A percentile compares a stretch with the other conserved stretches of the same genome.
phyloP scores from a whole-genome alignment of 2,797 vertebrate species.

The Denticeps clupeoides region DNA sequence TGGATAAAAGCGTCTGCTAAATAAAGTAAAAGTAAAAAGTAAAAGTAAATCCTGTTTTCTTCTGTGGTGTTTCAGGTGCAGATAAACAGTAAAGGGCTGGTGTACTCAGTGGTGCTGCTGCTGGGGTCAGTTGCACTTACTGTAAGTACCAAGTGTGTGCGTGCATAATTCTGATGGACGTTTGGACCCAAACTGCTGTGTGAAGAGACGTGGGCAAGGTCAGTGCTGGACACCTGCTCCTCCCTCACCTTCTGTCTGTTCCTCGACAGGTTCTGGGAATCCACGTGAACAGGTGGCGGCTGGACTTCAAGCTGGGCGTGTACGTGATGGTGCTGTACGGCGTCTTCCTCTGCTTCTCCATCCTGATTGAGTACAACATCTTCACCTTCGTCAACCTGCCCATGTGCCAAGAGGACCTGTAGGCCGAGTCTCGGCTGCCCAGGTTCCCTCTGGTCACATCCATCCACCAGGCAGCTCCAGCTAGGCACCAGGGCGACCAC shows the following conservation, averaged over 20 bases:
- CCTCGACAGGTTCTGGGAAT: conserved; percentile 80
- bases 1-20: too few species aligned
- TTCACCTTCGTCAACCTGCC: conserved; percentile 98
- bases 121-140: conserved; percentile 73
- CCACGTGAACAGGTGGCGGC: conserved; percentile 85
- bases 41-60: neutral
- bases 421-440: too few species aligned
- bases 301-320: conserved; percentile 80
- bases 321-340: conserved; percentile 81
- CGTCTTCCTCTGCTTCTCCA: conserved; percentile 88
- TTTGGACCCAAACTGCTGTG: too few species aligned
- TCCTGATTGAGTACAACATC: conserved; percentile 95
- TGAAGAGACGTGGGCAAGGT: too few species aligned
- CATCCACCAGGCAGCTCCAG: too few species aligned
- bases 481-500: conserved; percentile 8
- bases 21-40: too few species aligned
- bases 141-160: conserved; percentile 49
- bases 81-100: conserved; percentile 74
- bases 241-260: neutral
- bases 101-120: conserved; percentile 71
- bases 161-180: neutral
- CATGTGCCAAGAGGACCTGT: conserved; percentile 74
- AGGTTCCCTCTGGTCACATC: too few species aligned
- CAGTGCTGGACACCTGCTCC: neutral
- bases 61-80: conserved; percentile 52